Evolutionary conservation across 2,797 vertebrate genomes (phyloP), one percentile per base, ranked within the genome.

Genomic region (Dendrocincla fuliginosa): DNA sequence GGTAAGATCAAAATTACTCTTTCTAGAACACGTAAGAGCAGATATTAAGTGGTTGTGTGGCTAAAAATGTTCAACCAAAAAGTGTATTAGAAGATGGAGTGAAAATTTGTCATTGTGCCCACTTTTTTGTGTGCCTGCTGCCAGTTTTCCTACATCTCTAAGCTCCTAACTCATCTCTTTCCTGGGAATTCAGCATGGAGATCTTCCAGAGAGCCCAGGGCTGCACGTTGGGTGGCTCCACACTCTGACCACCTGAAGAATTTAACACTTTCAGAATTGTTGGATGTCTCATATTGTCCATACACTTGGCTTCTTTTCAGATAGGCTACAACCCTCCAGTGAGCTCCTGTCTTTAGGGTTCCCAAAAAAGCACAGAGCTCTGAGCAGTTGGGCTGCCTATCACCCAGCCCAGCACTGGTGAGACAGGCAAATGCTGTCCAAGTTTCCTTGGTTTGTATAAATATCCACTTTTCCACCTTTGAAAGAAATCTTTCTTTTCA

Each of bases 1-100:
- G 99, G 99, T 99, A 98, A 98, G 97, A 16, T 53, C 27, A 56
- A 46, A 67, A 8, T 39, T 67, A 47, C 41, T 65, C 47, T 59
- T 46, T n/a, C 23, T 59, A 23, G 52, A 50, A 74, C 69, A 35
- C 0, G 0, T 25, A 39, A 81, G 39, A 9, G 1, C 8, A 19
- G 30, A 1, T 32, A n/a, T 5, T 24, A 16, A 18, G 8, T 35
- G 27, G 6, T 27, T 27, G 9, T 28, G 7, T 27, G 23, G 7
- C 77, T 90, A 6, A 57, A 64, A 81, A 50, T 1, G 2, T 86
- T 60, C 8, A 41, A 60, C 35, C 13, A 67, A 68, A 74, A 53
- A 27, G 44, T 4, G 0, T 9, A 6, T 18, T 10, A 44, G 56
- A 57, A 56, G 15, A 41, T 16, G 8, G 35, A 42, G 10, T 10